These are phyloP conservation scores for Drosophila bocqueti DNA, from an alignment of 1,140 invertebrate genomes.

Conservation along the genomic window DNA sequence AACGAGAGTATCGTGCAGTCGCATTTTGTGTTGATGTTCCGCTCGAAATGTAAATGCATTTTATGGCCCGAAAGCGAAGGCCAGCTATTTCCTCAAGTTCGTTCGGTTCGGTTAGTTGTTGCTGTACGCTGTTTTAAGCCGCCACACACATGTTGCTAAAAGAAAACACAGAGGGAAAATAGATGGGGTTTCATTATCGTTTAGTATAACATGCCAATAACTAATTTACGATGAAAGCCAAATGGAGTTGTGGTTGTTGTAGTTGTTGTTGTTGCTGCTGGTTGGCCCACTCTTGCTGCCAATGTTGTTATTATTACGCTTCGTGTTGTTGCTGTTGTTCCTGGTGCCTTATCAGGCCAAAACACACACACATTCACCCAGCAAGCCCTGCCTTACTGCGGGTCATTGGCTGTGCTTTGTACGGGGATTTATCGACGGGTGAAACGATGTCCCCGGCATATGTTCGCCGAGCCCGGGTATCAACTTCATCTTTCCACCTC, in stretches of 20 bases:
- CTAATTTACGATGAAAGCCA: constrained; percentile 78
- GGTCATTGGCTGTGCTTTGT: constrained; percentile 37
- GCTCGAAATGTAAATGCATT: constrained; percentile 97
- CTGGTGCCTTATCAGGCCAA: constrained; percentile 68
- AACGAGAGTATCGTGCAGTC: constrained; percentile 97
- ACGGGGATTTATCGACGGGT: constrained; percentile 42
- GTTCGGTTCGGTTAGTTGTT: constrained; percentile 15
- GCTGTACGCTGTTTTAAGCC: constrained; percentile 51
- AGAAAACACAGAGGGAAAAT: constrained; percentile 8
- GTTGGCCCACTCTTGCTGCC: constrained; percentile 21
- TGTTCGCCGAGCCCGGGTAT: constrained; percentile 45
- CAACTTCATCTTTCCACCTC: constrained; percentile 33
- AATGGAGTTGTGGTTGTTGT: constrained; percentile 37
- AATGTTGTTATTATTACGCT: constrained; percentile 44
- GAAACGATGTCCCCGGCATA: constrained; percentile 55
- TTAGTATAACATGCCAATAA: constrained; percentile 81
- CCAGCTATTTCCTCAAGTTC: constrained; percentile 41
- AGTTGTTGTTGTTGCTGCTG: too few species aligned
- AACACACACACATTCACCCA: constrained; percentile 10
- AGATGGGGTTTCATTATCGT: constrained; percentile 67
- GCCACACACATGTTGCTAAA: constrained; percentile 67
- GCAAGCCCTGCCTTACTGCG: constrained; percentile 17
- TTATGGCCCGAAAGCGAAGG: constrained; percentile 44
- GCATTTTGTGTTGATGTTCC: constrained; percentile 95
- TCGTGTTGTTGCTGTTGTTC: constrained; percentile 9